These are phyloP conservation scores for Tridacna gigas DNA, from an alignment of 2,888 invertebrate species.

Conservation along the genomic window DNA sequence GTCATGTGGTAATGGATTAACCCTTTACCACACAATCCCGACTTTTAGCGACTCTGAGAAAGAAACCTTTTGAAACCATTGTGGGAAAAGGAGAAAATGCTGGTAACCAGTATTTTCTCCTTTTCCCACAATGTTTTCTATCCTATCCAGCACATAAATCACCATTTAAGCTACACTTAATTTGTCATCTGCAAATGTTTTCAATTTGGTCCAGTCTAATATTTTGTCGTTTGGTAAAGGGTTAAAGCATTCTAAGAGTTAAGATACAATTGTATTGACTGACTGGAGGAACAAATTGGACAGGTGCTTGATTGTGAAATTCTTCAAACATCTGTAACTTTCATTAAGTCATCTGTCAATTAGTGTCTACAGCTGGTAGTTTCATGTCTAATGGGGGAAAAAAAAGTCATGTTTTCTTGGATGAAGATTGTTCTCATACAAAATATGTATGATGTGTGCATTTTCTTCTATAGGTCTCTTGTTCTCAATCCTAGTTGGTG, in stretches of 20 bases:
- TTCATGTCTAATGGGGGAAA: neutral
- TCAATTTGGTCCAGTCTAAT: too few species aligned
- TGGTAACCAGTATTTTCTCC: neutral
- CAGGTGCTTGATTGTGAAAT: slow-evolving; percentile 1
- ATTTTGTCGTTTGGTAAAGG: neutral
- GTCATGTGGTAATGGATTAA: too few species aligned
- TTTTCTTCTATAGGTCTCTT: too few species aligned
- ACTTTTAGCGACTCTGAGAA: neutral
- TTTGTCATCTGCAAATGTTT: too few species aligned
- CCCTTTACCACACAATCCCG: neutral
- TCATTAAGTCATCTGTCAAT: slow-evolving; percentile 18
- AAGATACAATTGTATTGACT: too few species aligned
- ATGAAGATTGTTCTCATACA: too few species aligned
- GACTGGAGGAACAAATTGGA: neutral
- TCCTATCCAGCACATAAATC: too few species aligned
- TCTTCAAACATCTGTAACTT: slow-evolving; percentile 1
- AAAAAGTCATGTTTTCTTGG: neutral
- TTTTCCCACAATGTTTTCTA: neutral
- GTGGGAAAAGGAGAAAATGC: neutral
- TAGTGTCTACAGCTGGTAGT: neutral
- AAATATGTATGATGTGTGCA: too few species aligned
- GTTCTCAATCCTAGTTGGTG: too few species aligned
- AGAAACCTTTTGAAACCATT: neutral
- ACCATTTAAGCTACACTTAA: too few species aligned
- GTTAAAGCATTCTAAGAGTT: neutral